Percentiles rank a stretch among this genome's conserved stretches.
Evolutionary conservation across 2,888 invertebrate species (phyloP).

Genomic region (Helleia helle): DNA sequence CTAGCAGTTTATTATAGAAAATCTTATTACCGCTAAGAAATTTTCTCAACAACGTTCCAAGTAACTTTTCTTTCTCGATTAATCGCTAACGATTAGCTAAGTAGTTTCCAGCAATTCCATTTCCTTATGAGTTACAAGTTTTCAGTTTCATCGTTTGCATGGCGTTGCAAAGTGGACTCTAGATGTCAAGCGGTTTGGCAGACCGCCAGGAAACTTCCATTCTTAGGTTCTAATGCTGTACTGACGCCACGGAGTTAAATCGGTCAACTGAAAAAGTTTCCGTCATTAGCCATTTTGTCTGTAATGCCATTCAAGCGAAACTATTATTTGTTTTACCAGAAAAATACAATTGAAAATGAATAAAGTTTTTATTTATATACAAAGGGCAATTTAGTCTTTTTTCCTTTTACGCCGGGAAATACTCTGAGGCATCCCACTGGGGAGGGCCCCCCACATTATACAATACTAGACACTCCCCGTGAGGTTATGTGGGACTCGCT

Average conservation of each 20-base stretch:
- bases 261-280: conserved; percentile 2
- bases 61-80: conserved; percentile 2
- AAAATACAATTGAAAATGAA: no score
- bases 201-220: conserved; percentile 11
- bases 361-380: no score
- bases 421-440: no score
- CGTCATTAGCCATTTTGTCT: conserved; percentile 5
- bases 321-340: no score
- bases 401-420: no score
- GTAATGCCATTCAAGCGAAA: no score
- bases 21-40: background rate
- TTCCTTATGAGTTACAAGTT: conserved; percentile 15
- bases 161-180: conserved; percentile 39
- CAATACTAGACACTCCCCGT: no score
- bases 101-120: conserved; percentile 10
- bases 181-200: conserved; percentile 42
- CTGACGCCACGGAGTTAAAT: background rate
- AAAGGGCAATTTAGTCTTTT: no score
- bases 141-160: conserved; percentile 17
- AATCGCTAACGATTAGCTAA: conserved; percentile 5
- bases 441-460: no score
- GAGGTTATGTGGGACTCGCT: no score
- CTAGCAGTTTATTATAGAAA: background rate
- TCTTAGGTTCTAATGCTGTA: background rate
- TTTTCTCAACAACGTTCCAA: background rate